phyloP scores from a whole-genome alignment of 2,113 vertebrate genomes.

The Saimiri boliviensis region DNA sequence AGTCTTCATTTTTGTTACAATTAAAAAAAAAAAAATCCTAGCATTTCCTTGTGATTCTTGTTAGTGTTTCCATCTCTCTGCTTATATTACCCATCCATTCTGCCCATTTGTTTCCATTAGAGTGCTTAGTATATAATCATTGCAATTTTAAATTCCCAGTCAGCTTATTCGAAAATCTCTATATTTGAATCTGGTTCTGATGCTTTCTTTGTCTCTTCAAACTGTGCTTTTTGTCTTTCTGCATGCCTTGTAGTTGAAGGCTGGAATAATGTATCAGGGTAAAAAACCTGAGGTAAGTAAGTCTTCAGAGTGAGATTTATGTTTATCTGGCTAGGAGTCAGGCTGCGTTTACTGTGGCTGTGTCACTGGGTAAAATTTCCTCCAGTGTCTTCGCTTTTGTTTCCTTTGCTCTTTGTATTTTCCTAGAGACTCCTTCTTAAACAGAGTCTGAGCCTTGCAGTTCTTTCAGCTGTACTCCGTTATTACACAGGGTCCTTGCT shows the following conservation, averaged over 20 bases:
- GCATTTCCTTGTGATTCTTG: neutral
- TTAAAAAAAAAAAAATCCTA: neutral
- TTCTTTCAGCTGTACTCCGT: neutral
- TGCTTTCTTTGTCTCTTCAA: neutral
- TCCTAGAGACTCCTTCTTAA: neutral
- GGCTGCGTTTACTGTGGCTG: neutral
- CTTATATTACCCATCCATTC: neutral
- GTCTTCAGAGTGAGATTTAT: neutral
- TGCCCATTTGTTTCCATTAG: neutral
- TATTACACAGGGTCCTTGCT: fast-evolving
- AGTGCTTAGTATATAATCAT: neutral
- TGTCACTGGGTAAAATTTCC: neutral
- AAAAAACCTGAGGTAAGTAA: neutral
- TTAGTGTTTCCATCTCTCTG: neutral
- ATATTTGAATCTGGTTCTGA: neutral
- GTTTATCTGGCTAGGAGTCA: neutral
- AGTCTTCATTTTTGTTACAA: neutral
- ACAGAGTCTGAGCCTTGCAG: neutral
- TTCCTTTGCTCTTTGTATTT: neutral
- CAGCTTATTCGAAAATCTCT: neutral
- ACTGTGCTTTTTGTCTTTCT: neutral
- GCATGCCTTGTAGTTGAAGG: neutral
- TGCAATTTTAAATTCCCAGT: neutral
- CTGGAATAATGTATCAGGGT: neutral
- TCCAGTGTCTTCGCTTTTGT: neutral